Conservation (phyloP, 2,113 vertebrate genomes). For the Lasiurus borealis region DNA sequence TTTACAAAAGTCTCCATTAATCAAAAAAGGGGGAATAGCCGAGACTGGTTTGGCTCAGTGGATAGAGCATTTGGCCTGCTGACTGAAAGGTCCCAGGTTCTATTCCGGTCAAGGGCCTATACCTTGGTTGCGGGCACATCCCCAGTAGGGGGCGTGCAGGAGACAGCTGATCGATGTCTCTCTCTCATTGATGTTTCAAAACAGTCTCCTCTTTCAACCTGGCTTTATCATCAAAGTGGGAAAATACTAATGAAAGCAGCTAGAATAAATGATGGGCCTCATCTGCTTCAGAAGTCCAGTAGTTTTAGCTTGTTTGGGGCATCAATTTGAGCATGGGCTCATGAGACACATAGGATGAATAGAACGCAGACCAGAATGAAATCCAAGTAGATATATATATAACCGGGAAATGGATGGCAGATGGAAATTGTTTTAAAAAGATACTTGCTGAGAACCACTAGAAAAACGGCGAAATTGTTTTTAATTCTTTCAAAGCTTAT, state of each 20-base stretch:
- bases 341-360: neutral
- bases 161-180: too few relatives aligned
- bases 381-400: constrained; percentile 6
- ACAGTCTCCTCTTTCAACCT: neutral
- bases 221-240: neutral
- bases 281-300: neutral
- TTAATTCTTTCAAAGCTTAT: constrained; percentile 55
- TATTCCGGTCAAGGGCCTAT: too few relatives aligned
- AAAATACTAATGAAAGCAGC: neutral
- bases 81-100: too few relatives aligned
- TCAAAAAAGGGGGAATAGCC: too few relatives aligned
- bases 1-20: too few relatives aligned
- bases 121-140: too few relatives aligned
- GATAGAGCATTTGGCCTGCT: too few relatives aligned
- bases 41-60: too few relatives aligned
- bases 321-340: neutral
- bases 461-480: neutral
- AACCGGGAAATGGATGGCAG: neutral
- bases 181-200: neutral
- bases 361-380: constrained; percentile 8
- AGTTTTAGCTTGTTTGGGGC: neutral
- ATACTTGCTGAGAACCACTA: neutral
- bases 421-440: neutral
- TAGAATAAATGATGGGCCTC: neutral
- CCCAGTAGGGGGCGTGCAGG: too few relatives aligned